These are phyloP conservation scores for Antrozous pallidus DNA, from an alignment of 2,797 vertebrate species.

Conservation along the genomic window DNA sequence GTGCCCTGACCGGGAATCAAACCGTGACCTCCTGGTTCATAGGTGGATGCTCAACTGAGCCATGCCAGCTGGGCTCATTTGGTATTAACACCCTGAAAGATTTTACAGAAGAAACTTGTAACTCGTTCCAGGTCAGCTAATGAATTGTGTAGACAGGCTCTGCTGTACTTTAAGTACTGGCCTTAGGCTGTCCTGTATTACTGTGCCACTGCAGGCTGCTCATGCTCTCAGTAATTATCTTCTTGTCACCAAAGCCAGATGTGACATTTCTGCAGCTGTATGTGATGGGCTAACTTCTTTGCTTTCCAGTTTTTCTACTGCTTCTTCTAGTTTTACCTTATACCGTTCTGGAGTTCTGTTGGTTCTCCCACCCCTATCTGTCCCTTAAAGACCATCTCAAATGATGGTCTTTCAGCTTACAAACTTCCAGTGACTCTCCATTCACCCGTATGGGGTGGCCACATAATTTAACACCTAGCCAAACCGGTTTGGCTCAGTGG, in stretches of 20 bases:
- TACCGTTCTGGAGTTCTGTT: background rate
- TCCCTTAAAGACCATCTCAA: background rate
- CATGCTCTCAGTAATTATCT: background rate
- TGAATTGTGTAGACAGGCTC: background rate
- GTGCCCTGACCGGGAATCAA: too few species aligned
- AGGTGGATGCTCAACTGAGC: too few species aligned
- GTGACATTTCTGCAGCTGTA: background rate
- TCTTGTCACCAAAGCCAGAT: background rate
- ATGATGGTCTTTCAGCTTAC: background rate
- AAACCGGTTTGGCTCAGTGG: too few species aligned
- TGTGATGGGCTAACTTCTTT: background rate
- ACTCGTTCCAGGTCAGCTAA: background rate
- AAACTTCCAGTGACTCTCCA: background rate
- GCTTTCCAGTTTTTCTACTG: background rate
- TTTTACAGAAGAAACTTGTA: slow-evolving; percentile 7
- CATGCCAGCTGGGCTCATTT: background rate
- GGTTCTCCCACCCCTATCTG: background rate
- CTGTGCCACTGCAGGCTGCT: background rate
- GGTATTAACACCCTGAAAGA: background rate
- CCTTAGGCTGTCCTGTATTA: background rate
- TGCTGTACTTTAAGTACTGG: background rate
- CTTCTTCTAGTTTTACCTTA: background rate
- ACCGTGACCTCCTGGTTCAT: too few species aligned
- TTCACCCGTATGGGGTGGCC: background rate
- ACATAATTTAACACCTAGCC: background rate